Percentiles rank a stretch among this genome's conserved stretches.
These are phyloP conservation scores for Goniozus legneri DNA, from an alignment of 1,140 invertebrate genomes.

Conservation along the genomic window DNA sequence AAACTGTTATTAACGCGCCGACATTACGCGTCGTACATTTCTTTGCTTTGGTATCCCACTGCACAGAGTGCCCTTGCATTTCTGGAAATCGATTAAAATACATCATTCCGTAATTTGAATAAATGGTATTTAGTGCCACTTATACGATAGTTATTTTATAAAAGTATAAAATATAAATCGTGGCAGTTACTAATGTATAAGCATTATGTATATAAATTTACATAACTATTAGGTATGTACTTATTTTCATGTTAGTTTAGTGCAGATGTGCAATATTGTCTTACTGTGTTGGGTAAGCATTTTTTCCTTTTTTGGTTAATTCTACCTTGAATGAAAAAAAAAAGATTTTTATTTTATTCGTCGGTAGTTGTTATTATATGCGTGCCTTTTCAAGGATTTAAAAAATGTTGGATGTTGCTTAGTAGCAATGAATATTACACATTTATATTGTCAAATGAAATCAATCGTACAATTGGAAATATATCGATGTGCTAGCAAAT, in stretches of 20 bases:
- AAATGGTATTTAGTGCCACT: too few species aligned
- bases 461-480: too few species aligned
- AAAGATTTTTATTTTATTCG: too few species aligned
- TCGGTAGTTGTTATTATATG: slow-evolving; percentile 11
- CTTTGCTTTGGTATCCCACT: slow-evolving; percentile 53
- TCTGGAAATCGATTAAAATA: slow-evolving; percentile 47
- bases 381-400: slow-evolving; percentile 16
- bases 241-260: slow-evolving; percentile 4
- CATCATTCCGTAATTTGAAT: slow-evolving; percentile 18
- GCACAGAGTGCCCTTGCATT: slow-evolving; percentile 47
- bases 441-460: too few species aligned
- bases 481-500: too few species aligned
- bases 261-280: slow-evolving; percentile 22
- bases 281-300: too few species aligned
- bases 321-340: too few species aligned
- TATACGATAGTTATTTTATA: slow-evolving; percentile 39
- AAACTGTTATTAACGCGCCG: slow-evolving; percentile 45
- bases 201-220: slow-evolving; percentile 43
- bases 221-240: background rate
- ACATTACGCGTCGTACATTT: slow-evolving; percentile 45
- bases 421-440: too few species aligned
- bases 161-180: slow-evolving; percentile 51
- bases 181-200: slow-evolving; percentile 43
- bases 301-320: too few species aligned
- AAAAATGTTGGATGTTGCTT: too few species aligned